Base-by-base conservation (phyloP, 2,888 invertebrate genomes). In the Scaptomyza parva region DNA sequence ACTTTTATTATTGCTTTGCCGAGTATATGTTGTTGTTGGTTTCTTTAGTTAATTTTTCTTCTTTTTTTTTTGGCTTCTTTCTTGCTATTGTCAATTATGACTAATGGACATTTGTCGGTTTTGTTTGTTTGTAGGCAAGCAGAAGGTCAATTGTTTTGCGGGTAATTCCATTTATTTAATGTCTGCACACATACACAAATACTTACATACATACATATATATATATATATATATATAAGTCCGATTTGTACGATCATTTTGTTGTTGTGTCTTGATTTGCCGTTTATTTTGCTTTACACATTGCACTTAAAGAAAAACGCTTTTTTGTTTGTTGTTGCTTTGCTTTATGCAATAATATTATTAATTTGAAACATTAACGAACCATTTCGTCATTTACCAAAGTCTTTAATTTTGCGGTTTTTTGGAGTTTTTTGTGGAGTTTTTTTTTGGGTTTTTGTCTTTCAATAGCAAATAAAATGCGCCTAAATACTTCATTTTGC, bases 101-200 rank as follows among this genome's bases (percentile, higher is more conserved):
- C 86, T 83, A 86, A 86, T 82, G 80, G 74, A 78, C 81, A 54
- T 70, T 71, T 75, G 75, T 66, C 75, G 74, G 74, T 51, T 65
- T 78, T 70, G 70, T 70, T 78, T 70, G 70, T 70, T 73, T 70
- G 86, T 82, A 86, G 79, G 81, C 83, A 35, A 48, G 41, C 86
- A 79, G 81, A 82, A 82, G 81, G 81, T 82, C 86, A 82, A 82
- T 79, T 79, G 81, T 83, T 79, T 86, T 86, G 79, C 70, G 79
- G 81, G 76, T 71, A 82, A 82, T 79, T 86, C 86, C 81, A 71
- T 79, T 86, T 86, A 66, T 66, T 64, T 64, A 53, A 51, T 52
- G 59, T 45, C n/a, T n/a, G n/a, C n/a, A n/a, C n/a, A n/a, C n/a
- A n/a, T n/a, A n/a, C n/a, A n/a, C n/a, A n/a, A n/a, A n/a, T n/a